phyloP scores from a whole-genome alignment of 2,113 vertebrate species.

The Pygoscelis adeliae region DNA sequence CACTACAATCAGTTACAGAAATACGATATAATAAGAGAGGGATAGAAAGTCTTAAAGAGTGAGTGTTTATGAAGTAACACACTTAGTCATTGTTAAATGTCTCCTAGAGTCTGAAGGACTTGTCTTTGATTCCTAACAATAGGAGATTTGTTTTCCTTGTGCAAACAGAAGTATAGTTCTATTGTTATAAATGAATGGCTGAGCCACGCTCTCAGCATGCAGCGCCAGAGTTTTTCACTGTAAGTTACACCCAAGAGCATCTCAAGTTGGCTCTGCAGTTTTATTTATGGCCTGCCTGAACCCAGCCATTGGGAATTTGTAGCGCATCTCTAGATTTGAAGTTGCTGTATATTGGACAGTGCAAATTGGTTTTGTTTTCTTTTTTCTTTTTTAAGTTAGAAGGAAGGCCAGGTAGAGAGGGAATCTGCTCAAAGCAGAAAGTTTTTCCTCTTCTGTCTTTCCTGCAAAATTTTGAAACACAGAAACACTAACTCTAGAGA shows the following conservation, averaged over 20 bases:
- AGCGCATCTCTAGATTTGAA: neutral
- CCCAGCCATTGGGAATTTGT: constrained; percentile 31
- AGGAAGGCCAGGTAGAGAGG: neutral
- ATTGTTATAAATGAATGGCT: constrained; percentile 28
- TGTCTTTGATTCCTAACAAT: constrained; percentile 33
- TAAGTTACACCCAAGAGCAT: constrained; percentile 37
- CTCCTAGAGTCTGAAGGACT: constrained; percentile 47
- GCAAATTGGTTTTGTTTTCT: neutral
- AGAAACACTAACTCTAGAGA: neutral
- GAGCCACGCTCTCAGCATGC: constrained; percentile 3
- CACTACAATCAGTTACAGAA: neutral
- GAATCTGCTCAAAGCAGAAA: neutral
- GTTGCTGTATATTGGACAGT: neutral
- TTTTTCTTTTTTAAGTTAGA: neutral
- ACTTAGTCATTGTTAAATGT: constrained; percentile 45
- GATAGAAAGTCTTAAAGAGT: neutral
- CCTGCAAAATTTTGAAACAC: neutral
- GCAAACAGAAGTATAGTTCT: neutral
- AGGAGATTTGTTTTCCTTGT: constrained; percentile 50
- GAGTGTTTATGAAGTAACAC: constrained; percentile 1
- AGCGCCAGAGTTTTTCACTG: constrained; percentile 7
- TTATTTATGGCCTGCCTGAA: constrained; percentile 42
- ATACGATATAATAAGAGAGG: neutral
- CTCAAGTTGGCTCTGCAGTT: neutral
- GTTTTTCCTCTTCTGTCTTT: neutral